These are phyloP conservation scores for Stichodactyla mertensii DNA, from an alignment of 64 coral and sea anemone genomes.

Conservation along the genomic window DNA sequence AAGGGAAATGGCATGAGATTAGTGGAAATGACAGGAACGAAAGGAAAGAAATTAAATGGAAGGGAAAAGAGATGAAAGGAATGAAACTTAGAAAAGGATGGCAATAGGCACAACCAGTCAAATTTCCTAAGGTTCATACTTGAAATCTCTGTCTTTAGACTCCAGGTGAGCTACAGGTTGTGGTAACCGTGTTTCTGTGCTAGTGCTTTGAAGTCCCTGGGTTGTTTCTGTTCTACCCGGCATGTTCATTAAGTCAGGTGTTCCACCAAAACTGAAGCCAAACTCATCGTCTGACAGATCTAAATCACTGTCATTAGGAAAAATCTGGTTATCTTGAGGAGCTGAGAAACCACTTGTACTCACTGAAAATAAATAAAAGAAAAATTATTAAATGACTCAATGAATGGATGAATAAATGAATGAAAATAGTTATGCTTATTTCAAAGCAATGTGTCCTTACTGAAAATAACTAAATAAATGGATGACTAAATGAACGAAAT, in stretches of 20 bases:
- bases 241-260: conserved; percentile 62
- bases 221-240: conserved; percentile 48
- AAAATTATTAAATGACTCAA: neutral
- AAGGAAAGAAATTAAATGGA: too few species aligned
- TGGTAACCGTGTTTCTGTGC: conserved; percentile 29
- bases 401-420: neutral
- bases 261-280: conserved; percentile 63
- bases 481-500: too few species aligned
- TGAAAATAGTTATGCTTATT: neutral
- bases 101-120: neutral
- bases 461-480: neutral
- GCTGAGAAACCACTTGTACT: neutral
- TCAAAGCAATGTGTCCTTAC: neutral
- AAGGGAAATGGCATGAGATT: too few species aligned
- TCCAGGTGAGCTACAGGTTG: conserved; percentile 75
- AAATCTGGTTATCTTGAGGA: neutral
- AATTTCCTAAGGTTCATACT: neutral
- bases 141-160: neutral
- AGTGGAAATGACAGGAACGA: too few species aligned
- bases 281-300: conserved; percentile 81
- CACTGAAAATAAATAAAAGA: neutral
- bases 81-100: neutral
- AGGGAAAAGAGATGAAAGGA: neutral
- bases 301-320: conserved; percentile 46
- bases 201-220: conserved; percentile 60